A percentile compares a stretch with the other conserved stretches of the same genome.
These are phyloP conservation scores for Muscicapa striata DNA, from an alignment of 2,797 vertebrate genomes.

Conservation along the genomic window DNA sequence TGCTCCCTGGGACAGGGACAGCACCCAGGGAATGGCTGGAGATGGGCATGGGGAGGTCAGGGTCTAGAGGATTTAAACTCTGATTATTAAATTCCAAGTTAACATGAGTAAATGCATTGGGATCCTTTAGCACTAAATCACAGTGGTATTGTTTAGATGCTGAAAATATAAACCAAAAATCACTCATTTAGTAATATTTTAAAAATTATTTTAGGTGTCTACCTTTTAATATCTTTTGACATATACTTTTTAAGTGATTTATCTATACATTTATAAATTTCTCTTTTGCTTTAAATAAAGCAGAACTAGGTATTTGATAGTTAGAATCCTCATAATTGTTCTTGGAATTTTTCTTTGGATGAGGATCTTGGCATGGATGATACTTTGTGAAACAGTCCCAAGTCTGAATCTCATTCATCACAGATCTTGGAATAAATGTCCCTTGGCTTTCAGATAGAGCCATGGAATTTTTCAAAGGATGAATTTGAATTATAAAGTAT, in stretches of 20 bases:
- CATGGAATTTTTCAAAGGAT: background rate
- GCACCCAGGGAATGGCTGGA: background rate
- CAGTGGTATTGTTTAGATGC: background rate
- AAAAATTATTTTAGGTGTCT: background rate
- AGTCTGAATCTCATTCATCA: slow-evolving; percentile 40
- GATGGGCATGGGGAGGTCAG: background rate
- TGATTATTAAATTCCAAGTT: background rate
- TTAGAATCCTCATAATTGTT: slow-evolving; percentile 17
- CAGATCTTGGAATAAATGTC: slow-evolving; percentile 7
- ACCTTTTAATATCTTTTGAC: background rate
- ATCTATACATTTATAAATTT: background rate
- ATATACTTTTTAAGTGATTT: background rate
- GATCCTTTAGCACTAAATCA: background rate
- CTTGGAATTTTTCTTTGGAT: slow-evolving; percentile 54
- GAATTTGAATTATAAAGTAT: background rate
- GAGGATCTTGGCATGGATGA: slow-evolving; percentile 3
- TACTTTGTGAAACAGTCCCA: background rate
- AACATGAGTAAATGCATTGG: background rate
- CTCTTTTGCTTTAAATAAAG: background rate
- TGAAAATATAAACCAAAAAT: background rate
- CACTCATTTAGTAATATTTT: background rate
- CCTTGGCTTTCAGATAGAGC: slow-evolving; percentile 3
- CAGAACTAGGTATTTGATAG: slow-evolving; percentile 17
- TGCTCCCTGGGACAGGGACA: background rate
- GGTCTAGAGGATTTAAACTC: background rate